Evolutionary conservation across 2,113 vertebrate species (phyloP).

Genomic region (Indri indri): DNA sequence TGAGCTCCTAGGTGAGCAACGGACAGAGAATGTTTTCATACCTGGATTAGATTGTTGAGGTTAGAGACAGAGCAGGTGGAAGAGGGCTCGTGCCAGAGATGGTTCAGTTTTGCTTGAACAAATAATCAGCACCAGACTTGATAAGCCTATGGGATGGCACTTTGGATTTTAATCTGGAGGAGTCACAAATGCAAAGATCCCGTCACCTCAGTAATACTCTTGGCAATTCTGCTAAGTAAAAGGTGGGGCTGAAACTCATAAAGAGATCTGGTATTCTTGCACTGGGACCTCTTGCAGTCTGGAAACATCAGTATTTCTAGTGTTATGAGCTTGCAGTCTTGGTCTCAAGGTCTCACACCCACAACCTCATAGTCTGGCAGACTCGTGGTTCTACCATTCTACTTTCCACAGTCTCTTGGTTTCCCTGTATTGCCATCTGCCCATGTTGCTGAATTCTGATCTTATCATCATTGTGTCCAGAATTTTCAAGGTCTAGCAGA

Average conservation of each 20-base stretch:
- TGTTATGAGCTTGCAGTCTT: neutral
- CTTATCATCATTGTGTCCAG: neutral
- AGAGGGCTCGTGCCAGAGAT: fast-evolving
- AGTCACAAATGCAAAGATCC: neutral
- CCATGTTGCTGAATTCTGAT: neutral
- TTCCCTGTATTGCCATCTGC: neutral
- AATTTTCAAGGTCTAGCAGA: neutral
- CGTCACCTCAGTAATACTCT: neutral
- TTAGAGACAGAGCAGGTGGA: neutral
- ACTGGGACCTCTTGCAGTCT: too few species aligned
- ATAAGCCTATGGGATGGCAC: neutral
- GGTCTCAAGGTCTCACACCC: neutral
- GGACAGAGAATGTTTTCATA: too few species aligned
- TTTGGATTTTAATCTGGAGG: neutral
- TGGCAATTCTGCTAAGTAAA: neutral
- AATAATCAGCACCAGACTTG: neutral
- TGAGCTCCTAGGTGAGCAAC: neutral
- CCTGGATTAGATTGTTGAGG: too few species aligned
- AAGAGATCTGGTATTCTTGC: neutral
- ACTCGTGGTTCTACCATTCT: too few species aligned
- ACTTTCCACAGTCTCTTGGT: too few species aligned
- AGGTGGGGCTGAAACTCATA: neutral
- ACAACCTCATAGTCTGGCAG: neutral
- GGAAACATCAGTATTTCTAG: neutral
- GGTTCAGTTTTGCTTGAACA: neutral